Evolutionary conservation across 2,888 invertebrate species (phyloP).

Genomic region (Hypomecis atomaria): DNA sequence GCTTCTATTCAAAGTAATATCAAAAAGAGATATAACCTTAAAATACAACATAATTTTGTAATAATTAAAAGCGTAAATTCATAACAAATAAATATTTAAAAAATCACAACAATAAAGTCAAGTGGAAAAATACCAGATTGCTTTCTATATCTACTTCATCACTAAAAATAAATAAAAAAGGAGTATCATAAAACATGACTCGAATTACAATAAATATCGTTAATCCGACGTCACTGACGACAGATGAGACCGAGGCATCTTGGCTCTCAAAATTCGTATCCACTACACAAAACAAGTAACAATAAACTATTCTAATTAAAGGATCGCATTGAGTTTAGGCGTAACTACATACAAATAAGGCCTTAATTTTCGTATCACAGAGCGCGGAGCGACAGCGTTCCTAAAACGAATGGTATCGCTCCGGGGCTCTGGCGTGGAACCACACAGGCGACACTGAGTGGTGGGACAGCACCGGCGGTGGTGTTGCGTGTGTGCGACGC

Average conservation of each 20-base stretch:
- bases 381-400: conserved; percentile 27
- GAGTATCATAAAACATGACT: conserved; percentile 13
- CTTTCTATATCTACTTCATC: conserved; percentile 9
- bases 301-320: conserved; percentile 21
- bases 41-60: conserved; percentile 13
- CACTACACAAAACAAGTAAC: conserved; percentile 31
- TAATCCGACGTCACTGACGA: conserved; percentile 18
- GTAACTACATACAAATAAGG: conserved; percentile 54
- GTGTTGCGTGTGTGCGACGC: conserved; percentile 60
- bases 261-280: conserved; percentile 36
- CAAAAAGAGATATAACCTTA: background rate
- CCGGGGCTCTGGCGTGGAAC: conserved; percentile 4
- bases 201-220: conserved; percentile 21
- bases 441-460: background rate
- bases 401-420: conserved; percentile 20
- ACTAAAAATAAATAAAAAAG: conserved; percentile 19
- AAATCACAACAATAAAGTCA: conserved; percentile 23
- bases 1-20: background rate
- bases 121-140: conserved; percentile 35
- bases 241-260: conserved; percentile 20
- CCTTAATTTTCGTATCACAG: conserved; percentile 42
- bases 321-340: conserved; percentile 46
- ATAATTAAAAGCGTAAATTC: conserved; percentile 23
- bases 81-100: conserved; percentile 32
- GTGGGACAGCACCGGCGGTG: conserved; percentile 18